These are phyloP conservation scores for Vimba vimba DNA, from an alignment of 2,113 vertebrate species.

Conservation along the genomic window DNA sequence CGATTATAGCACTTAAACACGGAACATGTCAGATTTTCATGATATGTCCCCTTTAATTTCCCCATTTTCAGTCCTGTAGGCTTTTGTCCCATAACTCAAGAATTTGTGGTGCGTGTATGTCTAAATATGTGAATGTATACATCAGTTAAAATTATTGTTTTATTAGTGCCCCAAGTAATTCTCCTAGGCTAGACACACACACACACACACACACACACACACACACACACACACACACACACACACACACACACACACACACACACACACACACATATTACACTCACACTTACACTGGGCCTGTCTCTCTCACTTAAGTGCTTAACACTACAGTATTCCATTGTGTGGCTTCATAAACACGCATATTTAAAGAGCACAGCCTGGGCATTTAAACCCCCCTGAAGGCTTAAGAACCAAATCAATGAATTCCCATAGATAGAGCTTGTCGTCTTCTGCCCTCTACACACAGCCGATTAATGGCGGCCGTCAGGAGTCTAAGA, in stretches of 20 bases:
- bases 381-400: conserved; percentile 6
- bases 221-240: background rate
- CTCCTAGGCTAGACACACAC: background rate
- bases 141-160: conserved; percentile 8
- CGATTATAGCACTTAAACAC: too few species aligned
- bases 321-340: conserved; percentile 8
- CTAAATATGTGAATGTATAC: conserved; percentile 15
- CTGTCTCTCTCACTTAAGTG: conserved; percentile 26
- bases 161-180: conserved; percentile 14
- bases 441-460: background rate
- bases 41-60: background rate
- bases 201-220: background rate
- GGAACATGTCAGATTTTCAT: too few species aligned
- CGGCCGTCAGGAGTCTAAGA: conserved; percentile 3
- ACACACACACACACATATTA: background rate
- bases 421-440: conserved; percentile 31
- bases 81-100: background rate
- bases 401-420: conserved; percentile 28
- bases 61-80: background rate
- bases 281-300: background rate
- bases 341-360: conserved; percentile 17
- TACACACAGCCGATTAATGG: conserved; percentile 19
- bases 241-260: background rate
- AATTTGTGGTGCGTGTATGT: background rate
- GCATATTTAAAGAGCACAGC: conserved; percentile 44